Percentiles rank a stretch among this genome's conserved stretches.
Conservation (phyloP, 2,888 invertebrate genomes). For the Sinhomidia bicolor region DNA sequence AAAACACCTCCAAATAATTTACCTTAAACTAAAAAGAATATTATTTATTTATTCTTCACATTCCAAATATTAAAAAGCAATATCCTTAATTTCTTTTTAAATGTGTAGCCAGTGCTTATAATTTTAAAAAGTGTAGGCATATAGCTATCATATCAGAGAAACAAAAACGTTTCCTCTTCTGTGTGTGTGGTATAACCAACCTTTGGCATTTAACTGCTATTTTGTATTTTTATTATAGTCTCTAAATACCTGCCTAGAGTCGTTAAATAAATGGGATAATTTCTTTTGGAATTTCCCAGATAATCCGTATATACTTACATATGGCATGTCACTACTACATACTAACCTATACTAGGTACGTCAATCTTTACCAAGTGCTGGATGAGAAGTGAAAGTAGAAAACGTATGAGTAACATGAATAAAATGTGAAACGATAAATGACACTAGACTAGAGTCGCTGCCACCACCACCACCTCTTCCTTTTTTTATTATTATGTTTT, state of each 20-base stretch:
- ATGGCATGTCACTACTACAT: no score
- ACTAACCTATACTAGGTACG: background rate
- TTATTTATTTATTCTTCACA: background rate
- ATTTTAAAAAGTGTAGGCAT: no score
- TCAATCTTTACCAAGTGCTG: background rate
- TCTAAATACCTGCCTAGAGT: background rate
- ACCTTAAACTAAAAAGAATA: background rate
- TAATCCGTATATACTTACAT: background rate
- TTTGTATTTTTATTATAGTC: no score
- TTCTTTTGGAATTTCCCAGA: constrained; percentile 25
- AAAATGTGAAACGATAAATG: constrained; percentile 8
- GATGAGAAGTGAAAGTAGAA: constrained; percentile 49
- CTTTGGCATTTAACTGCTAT: no score
- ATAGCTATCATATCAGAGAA: no score
- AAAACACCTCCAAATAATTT: no score
- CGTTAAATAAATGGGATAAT: background rate
- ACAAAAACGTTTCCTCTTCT: no score
- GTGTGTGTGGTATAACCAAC: no score
- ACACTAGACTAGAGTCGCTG: background rate
- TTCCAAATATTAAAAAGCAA: background rate
- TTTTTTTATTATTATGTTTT: constrained; percentile 3
- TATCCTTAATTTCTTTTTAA: background rate
- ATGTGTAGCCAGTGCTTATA: background rate
- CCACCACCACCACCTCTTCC: constrained; percentile 16
- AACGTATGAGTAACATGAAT: constrained; percentile 31